phyloP scores from a whole-genome alignment of 2,797 vertebrate species.

The Macroramphosus scolopax region DNA sequence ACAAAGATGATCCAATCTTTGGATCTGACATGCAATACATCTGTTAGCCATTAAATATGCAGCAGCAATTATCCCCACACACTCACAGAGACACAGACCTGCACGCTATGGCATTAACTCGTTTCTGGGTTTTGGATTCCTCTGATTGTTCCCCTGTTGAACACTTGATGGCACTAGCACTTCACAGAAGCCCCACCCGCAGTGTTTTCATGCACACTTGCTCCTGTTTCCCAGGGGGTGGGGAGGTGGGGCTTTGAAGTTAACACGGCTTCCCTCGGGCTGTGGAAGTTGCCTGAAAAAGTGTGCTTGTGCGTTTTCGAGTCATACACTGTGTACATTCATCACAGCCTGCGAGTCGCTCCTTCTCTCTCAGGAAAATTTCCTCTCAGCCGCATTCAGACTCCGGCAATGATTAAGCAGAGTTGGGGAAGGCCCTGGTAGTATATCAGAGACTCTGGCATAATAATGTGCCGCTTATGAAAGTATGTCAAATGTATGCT shows the following conservation, averaged over 20 bases:
- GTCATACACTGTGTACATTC: conserved; percentile 58
- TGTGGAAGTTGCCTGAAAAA: conserved; percentile 70
- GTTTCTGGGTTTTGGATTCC: conserved; percentile 15
- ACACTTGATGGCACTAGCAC: conserved; percentile 69
- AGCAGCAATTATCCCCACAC: conserved; percentile 47
- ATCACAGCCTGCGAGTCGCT: conserved; percentile 30
- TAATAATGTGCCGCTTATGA: conserved; percentile 37
- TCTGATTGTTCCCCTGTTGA: conserved; percentile 29
- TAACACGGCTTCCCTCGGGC: conserved; percentile 57
- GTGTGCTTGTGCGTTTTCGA: conserved; percentile 25
- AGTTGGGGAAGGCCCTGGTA: conserved; percentile 9
- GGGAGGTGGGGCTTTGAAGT: conserved; percentile 63
- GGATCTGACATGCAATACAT: conserved; percentile 57
- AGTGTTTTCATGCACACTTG: conserved; percentile 50
- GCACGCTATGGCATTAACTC: conserved; percentile 16
- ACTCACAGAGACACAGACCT: conserved; percentile 25
- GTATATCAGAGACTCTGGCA: conserved; percentile 38
- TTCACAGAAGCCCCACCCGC: conserved; percentile 52
- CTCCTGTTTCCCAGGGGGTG: conserved; percentile 49
- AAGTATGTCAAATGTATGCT: conserved; percentile 37
- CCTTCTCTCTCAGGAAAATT: conserved; percentile 34
- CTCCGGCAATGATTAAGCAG: conserved; percentile 30
- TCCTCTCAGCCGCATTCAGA: conserved; percentile 24
- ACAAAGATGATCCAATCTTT: conserved; percentile 46
- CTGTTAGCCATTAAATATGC: conserved; percentile 67